phyloP scores from a whole-genome alignment of 2,797 vertebrate species.

The Neoniphon sammara region DNA sequence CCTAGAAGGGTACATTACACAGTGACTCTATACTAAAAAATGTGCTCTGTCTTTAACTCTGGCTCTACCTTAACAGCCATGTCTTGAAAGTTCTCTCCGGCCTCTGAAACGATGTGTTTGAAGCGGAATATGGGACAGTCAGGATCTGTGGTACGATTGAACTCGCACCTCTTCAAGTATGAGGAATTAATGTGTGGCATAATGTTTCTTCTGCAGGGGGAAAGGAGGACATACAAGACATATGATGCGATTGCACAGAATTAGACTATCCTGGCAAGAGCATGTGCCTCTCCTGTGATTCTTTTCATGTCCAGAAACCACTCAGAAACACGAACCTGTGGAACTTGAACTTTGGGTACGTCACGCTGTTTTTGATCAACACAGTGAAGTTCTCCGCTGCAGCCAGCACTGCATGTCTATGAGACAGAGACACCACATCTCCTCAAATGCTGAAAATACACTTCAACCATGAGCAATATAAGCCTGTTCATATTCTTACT shows the following conservation, averaged over 20 bases:
- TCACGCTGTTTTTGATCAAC: conserved; percentile 92
- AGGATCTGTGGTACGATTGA: conserved; percentile 81
- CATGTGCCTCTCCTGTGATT: neutral
- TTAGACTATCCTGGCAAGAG: neutral
- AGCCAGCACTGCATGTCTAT: conserved; percentile 85
- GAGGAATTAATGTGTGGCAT: conserved; percentile 80
- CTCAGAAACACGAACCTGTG: conserved; percentile 81
- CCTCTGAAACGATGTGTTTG: conserved; percentile 83
- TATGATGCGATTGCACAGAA: neutral
- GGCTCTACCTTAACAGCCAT: conserved; percentile 88
- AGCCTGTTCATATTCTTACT: conserved; percentile 75
- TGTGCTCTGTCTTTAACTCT: neutral
- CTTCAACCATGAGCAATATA: neutral
- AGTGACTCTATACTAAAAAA: too few species aligned
- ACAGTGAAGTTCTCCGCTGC: conserved; percentile 91
- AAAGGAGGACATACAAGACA: neutral
- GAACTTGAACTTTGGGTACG: conserved; percentile 90
- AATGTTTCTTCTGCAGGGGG: conserved; percentile 87
- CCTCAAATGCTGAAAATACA: neutral
- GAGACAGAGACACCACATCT: conserved; percentile 26
- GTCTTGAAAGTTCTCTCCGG: conserved; percentile 88
- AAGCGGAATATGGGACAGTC: conserved; percentile 92
- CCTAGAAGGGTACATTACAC: too few species aligned
- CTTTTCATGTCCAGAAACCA: neutral
- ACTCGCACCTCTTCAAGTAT: conserved; percentile 87